These are phyloP conservation scores for Puntigrus tetrazona DNA, from an alignment of 2,113 vertebrate genomes.

Conservation along the genomic window DNA sequence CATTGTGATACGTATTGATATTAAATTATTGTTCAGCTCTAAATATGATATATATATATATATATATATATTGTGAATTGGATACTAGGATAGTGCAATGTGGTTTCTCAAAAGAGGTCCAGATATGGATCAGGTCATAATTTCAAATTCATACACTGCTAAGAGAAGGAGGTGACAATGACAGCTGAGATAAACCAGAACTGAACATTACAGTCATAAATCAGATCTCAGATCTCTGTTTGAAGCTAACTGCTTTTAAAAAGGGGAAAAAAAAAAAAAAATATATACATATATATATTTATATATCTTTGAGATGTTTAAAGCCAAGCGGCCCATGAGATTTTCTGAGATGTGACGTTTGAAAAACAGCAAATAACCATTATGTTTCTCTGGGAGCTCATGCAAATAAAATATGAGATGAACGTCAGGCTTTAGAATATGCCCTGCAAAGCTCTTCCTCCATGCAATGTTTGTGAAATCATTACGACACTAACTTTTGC, in stretches of 20 bases:
- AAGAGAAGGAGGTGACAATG: not conserved
- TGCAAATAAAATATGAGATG: not conserved
- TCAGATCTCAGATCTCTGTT: not conserved
- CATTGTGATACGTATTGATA: too few relatives aligned
- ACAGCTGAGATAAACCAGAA: not conserved
- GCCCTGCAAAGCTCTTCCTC: not conserved
- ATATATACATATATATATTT: too few relatives aligned
- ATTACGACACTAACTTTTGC: not conserved
- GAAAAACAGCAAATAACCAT: slow-evolving; percentile 18
- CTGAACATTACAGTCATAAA: slow-evolving; percentile 2
- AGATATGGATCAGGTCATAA: not conserved
- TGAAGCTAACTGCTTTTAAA: not conserved
- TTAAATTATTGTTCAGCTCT: too few relatives aligned
- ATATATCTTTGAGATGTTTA: not conserved
- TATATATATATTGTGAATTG: not conserved
- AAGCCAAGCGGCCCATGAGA: not conserved
- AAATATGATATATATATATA: too few relatives aligned
- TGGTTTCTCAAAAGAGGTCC: not conserved
- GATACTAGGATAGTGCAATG: not conserved
- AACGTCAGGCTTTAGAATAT: not conserved
- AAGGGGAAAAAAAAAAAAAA: too few relatives aligned
- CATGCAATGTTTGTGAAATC: not conserved
- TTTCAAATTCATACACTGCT: not conserved
- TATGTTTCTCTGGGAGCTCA: not conserved
- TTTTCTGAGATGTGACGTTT: not conserved